These are phyloP conservation scores for Pteropus rufus DNA, from an alignment of 2,797 vertebrate genomes.

Conservation along the genomic window DNA sequence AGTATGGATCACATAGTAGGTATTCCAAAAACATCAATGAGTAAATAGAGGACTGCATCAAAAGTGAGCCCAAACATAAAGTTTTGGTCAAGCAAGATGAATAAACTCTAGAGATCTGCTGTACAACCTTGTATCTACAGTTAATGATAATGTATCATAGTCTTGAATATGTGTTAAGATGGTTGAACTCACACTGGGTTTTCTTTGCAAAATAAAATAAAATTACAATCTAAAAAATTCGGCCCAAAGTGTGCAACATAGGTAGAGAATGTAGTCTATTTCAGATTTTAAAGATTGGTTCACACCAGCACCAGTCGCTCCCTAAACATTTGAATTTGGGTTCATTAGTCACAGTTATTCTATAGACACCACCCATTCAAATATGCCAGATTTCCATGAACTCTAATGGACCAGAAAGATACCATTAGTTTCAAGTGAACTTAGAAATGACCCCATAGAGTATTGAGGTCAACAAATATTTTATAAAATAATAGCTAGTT, in stretches of 20 bases:
- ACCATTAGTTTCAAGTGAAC: background rate
- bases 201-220: background rate
- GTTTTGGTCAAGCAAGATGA: background rate
- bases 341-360: background rate
- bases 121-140: background rate
- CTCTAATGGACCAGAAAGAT: background rate
- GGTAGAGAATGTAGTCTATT: background rate
- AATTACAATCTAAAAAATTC: background rate
- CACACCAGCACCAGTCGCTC: background rate
- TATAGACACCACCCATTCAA: background rate
- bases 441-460: background rate
- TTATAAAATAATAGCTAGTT: conserved; percentile 10
- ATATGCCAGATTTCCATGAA: background rate
- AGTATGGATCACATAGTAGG: background rate
- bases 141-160: background rate
- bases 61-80: background rate
- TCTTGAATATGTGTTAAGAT: background rate
- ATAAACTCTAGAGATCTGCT: background rate
- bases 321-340: background rate
- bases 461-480: background rate
- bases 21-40: background rate
- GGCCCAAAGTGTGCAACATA: background rate
- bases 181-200: background rate
- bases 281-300: background rate
- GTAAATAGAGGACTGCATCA: background rate